Conservation (phyloP, 2,888 invertebrate species). For the Abrostola tripartita region DNA sequence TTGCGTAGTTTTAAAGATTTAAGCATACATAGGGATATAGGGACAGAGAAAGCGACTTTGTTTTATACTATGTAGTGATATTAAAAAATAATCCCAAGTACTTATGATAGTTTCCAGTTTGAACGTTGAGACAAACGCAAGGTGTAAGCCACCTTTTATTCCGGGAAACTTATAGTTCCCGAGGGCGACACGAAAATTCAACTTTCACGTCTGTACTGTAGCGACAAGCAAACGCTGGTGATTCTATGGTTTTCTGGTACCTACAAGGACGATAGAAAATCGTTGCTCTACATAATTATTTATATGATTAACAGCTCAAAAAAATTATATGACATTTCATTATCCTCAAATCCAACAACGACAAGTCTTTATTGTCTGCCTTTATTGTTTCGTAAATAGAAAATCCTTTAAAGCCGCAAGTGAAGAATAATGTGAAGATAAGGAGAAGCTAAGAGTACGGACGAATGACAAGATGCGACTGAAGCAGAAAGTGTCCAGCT, state of each 20-base stretch:
- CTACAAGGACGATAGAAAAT: not conserved
- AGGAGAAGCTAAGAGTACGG: slow-evolving; percentile 8
- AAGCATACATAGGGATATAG: no score
- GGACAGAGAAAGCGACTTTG: no score
- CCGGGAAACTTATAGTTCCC: slow-evolving; percentile 30
- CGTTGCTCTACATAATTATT: no score
- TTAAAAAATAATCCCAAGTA: no score
- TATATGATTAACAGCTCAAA: no score
- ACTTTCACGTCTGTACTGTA: slow-evolving; percentile 16
- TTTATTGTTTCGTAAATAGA: no score
- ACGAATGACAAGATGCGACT: slow-evolving; percentile 29
- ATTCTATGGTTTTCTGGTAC: slow-evolving; percentile 2
- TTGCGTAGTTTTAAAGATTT: no score
- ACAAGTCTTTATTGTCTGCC: no score
- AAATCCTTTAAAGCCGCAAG: not conserved
- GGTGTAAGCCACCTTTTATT: slow-evolving; percentile 11
- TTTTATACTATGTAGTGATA: no score
- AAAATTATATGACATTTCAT: no score
- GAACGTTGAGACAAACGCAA: slow-evolving; percentile 1
- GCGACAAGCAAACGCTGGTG: slow-evolving; percentile 11
- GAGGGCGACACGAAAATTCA: slow-evolving; percentile 19
- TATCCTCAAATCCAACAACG: no score
- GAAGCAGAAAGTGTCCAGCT: slow-evolving; percentile 72
- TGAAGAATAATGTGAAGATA: not conserved
- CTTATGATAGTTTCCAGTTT: slow-evolving; percentile 1